phyloP scores from a whole-genome alignment of 2,888 invertebrate species.

The Protophormia terraenovae region DNA sequence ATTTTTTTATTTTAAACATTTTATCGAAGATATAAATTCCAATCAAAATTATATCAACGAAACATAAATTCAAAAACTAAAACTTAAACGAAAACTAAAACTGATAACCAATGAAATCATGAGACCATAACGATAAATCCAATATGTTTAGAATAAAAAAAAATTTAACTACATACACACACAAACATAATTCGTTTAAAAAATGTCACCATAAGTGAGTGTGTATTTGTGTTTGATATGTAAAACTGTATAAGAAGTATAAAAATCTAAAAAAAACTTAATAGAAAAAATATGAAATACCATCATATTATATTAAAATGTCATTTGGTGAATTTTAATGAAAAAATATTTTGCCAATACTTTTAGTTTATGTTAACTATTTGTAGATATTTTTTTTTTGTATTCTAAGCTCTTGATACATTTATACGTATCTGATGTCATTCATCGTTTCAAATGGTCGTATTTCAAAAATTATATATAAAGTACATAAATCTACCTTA shows the following conservation, averaged over 20 bases:
- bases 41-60: constrained; percentile 23
- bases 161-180: neutral
- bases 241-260: neutral
- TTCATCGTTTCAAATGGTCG: neutral
- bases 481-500: no score
- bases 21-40: constrained; percentile 23
- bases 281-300: constrained; percentile 15
- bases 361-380: neutral
- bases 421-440: neutral
- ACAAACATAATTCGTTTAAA: neutral
- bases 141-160: neutral
- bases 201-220: neutral
- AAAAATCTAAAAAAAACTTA: neutral
- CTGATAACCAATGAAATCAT: constrained; percentile 26
- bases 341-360: constrained; percentile 21
- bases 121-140: neutral
- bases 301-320: constrained; percentile 35
- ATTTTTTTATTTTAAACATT: neutral
- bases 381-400: neutral
- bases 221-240: neutral
- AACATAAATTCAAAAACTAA: neutral
- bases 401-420: no score
- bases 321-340: constrained; percentile 59
- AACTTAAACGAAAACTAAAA: neutral
- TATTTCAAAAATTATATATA: neutral